Percentiles rank a stretch among this genome's conserved stretches.
Evolutionary conservation across 2,888 invertebrate genomes (phyloP).

Genomic region (Dryobotodes eremita): DNA sequence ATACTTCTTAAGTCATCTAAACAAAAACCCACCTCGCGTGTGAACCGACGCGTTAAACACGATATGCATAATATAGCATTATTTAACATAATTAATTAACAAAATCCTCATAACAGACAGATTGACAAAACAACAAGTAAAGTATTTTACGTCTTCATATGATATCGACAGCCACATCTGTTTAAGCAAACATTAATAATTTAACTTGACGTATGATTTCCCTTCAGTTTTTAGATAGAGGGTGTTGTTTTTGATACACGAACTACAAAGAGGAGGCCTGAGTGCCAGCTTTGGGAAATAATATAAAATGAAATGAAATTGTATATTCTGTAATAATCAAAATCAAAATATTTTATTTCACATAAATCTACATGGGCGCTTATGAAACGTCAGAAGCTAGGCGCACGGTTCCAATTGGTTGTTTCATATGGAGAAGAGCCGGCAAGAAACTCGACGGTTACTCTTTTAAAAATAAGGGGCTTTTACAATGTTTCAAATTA

Average conservation of each 20-base stretch:
- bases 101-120: slow-evolving; percentile 74
- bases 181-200: slow-evolving; percentile 88
- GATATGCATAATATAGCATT: slow-evolving; percentile 89
- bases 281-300: too few species aligned
- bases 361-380: too few species aligned
- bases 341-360: too few species aligned
- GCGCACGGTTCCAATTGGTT: too few species aligned
- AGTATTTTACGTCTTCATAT: slow-evolving; percentile 82
- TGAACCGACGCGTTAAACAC: slow-evolving; percentile 82
- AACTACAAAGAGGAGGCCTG: background rate
- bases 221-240: slow-evolving; percentile 79
- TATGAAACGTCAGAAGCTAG: too few species aligned
- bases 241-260: slow-evolving; percentile 57
- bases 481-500: too few species aligned
- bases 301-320: too few species aligned
- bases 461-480: too few species aligned
- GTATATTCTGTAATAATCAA: too few species aligned
- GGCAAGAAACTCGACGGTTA: too few species aligned
- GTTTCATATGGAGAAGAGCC: too few species aligned
- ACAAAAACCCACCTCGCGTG: slow-evolving; percentile 61
- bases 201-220: slow-evolving; percentile 85
- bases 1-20: slow-evolving; percentile 1
- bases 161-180: slow-evolving; percentile 87
- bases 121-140: slow-evolving; percentile 88
- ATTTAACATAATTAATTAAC: slow-evolving; percentile 89